Evolutionary conservation across 2,888 invertebrate genomes (phyloP).

Genomic region (Apoderus coryli): DNA sequence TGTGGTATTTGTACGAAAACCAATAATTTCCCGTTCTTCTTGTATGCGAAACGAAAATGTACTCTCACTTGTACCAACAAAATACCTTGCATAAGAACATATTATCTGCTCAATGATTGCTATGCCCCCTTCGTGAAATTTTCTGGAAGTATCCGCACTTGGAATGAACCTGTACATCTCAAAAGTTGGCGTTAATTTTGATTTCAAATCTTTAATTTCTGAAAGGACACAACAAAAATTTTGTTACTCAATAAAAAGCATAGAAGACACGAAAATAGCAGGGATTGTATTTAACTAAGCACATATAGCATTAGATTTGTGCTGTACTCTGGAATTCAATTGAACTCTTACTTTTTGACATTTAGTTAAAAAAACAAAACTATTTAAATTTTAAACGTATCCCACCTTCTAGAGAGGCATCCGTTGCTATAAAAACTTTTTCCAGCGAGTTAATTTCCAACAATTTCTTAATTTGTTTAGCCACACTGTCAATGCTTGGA

Average conservation of each 20-base stretch:
- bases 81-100: conserved; percentile 73
- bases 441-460: conserved; percentile 42
- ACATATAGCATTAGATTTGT: too few species aligned
- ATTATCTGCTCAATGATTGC: conserved; percentile 95
- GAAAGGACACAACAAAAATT: conserved; percentile 14
- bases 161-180: conserved; percentile 34
- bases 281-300: too few species aligned
- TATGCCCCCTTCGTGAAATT: conserved; percentile 66
- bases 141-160: conserved; percentile 33
- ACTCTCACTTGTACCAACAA: conserved; percentile 86
- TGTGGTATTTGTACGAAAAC: conserved; percentile 64
- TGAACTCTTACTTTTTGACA: too few species aligned
- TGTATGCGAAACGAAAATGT: conserved; percentile 95
- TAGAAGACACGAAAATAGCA: too few species aligned
- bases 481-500: conserved; percentile 65
- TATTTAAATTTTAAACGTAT: conserved; percentile 4
- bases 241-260: conserved; percentile 3
- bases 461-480: conserved; percentile 51
- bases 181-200: conserved; percentile 29
- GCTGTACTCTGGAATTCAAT: too few species aligned
- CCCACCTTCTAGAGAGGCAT: conserved; percentile 51
- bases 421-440: conserved; percentile 72
- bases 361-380: too few species aligned
- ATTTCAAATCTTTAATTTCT: conserved; percentile 39
- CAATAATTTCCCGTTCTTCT: conserved; percentile 92